Percentiles rank a stretch among this genome's conserved stretches.
These are phyloP conservation scores for Corythornis madagascariensis DNA, from an alignment of 2,113 vertebrate genomes.

Conservation along the genomic window DNA sequence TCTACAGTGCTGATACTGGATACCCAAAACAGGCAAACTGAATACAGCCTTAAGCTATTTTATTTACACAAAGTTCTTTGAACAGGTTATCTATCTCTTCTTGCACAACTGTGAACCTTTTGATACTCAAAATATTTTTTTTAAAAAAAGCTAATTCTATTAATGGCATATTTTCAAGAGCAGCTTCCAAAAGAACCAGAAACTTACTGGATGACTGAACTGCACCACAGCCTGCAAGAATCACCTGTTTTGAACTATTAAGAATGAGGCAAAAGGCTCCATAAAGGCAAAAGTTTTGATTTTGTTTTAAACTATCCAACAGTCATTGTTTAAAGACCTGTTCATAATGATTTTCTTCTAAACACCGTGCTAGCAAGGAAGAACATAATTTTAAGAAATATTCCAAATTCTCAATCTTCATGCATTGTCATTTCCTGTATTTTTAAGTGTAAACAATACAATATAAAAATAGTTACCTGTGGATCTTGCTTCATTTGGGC, in stretches of 20 bases:
- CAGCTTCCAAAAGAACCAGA: background rate
- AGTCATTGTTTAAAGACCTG: background rate
- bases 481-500: slow-evolving; percentile 99
- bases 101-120: background rate
- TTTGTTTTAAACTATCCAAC: background rate
- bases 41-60: background rate
- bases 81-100: background rate
- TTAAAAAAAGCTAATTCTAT: background rate
- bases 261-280: background rate
- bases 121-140: background rate
- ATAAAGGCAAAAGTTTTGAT: background rate
- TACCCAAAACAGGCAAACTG: background rate
- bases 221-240: background rate
- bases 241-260: background rate
- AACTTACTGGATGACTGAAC: background rate
- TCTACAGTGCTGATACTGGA: background rate
- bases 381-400: background rate
- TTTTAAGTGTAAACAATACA: slow-evolving; percentile 12
- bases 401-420: background rate
- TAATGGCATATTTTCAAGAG: background rate
- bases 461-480: slow-evolving; percentile 83
- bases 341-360: background rate
- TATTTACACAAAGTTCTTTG: background rate
- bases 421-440: slow-evolving; percentile 6
- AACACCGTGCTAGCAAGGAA: background rate